These are phyloP conservation scores for Pristionchus maxplancki DNA, from an alignment of 2,888 invertebrate genomes.

Conservation along the genomic window DNA sequence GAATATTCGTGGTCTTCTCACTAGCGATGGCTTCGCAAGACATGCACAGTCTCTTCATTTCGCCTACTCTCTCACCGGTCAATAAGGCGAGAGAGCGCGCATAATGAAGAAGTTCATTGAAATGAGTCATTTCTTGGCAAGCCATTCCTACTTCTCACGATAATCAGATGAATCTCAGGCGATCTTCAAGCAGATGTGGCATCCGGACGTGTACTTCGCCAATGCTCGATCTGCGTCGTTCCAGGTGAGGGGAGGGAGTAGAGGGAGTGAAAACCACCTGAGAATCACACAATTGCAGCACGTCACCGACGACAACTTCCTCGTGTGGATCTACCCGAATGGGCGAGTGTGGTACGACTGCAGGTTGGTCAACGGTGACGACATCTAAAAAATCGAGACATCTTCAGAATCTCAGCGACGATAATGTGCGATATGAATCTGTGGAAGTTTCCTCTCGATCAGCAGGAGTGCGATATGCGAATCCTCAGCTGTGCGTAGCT, in stretches of 20 bases:
- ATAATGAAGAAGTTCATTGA: too few relatives aligned
- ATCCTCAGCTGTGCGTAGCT: slow-evolving; percentile 79
- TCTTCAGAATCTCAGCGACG: slow-evolving; percentile 47
- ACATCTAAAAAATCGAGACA: not conserved
- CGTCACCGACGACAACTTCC: slow-evolving; percentile 76
- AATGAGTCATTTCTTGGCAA: too few relatives aligned
- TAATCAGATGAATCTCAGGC: not conserved
- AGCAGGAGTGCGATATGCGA: slow-evolving; percentile 80
- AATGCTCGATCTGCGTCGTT: slow-evolving; percentile 73
- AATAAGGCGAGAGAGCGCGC: too few relatives aligned
- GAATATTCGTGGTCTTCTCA: slow-evolving; percentile 14
- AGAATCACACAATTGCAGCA: too few relatives aligned
- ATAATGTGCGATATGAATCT: slow-evolving; percentile 67
- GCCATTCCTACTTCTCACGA: too few relatives aligned
- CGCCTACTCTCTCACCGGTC: too few relatives aligned
- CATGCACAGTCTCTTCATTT: too few relatives aligned
- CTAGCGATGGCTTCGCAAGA: too few relatives aligned
- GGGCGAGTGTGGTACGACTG: slow-evolving; percentile 75
- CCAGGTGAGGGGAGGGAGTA: slow-evolving; percentile 52
- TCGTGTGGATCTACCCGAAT: slow-evolving; percentile 75
- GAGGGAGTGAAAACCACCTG: too few relatives aligned
- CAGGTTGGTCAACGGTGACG: slow-evolving; percentile 14
- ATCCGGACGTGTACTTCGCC: slow-evolving; percentile 75
- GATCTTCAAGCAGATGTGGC: slow-evolving; percentile 73
- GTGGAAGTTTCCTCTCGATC: slow-evolving; percentile 79